Evolutionary conservation across 2,113 vertebrate species (phyloP).

Genomic region (Centropus unirufus): DNA sequence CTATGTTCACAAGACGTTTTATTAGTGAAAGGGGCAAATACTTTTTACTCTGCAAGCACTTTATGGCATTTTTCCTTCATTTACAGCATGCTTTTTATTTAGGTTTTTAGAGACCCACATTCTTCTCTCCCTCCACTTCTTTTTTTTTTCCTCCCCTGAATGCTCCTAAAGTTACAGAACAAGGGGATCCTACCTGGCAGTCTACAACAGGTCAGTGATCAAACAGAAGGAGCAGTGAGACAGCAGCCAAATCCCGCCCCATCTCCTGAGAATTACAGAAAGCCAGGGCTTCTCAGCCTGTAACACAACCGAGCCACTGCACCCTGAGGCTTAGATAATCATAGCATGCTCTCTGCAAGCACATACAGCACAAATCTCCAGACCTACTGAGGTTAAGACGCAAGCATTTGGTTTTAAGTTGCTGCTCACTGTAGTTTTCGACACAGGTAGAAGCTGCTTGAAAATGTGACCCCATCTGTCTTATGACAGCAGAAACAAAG

Average conservation of each 20-base stretch:
- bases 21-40: conserved; percentile 44
- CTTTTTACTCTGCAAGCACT: conserved; percentile 30
- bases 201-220: conserved; percentile 90
- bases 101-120: conserved; percentile 76
- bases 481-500: conserved; percentile 66
- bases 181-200: conserved; percentile 76
- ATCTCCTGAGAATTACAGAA: conserved; percentile 61
- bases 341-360: background rate
- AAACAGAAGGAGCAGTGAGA: conserved; percentile 81
- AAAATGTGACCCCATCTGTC: conserved; percentile 65
- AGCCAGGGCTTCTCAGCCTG: conserved; percentile 22
- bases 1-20: conserved; percentile 34
- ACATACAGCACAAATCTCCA: background rate
- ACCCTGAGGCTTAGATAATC: conserved; percentile 33
- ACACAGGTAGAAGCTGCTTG: conserved; percentile 52
- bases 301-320: background rate
- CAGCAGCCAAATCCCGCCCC: conserved; percentile 70
- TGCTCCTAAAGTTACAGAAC: conserved; percentile 78
- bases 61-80: conserved; percentile 67
- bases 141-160: conserved; percentile 49
- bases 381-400: background rate
- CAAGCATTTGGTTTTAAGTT: background rate
- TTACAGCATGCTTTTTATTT: conserved; percentile 52
- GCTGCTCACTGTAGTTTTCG: background rate
- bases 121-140: conserved; percentile 33